Evolutionary conservation across 2,888 invertebrate genomes (phyloP).

Genomic region (Dromius quadrimaculatus): DNA sequence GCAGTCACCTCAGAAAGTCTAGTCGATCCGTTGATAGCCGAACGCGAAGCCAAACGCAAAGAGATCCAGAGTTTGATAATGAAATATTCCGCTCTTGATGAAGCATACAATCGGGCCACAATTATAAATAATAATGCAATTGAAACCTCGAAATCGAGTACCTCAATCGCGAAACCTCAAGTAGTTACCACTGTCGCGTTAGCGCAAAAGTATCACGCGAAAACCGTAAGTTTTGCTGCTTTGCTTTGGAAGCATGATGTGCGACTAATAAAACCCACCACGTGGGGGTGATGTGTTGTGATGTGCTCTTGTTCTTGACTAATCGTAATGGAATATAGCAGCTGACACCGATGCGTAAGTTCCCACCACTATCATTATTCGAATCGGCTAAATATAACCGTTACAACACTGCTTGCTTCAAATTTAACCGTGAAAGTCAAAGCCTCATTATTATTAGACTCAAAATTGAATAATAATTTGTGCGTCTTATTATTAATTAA

Average conservation of each 20-base stretch:
- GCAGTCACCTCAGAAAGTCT: constrained; percentile 67
- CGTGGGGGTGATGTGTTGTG: constrained; percentile 54
- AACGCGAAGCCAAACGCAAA: constrained; percentile 84
- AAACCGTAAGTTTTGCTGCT: constrained; percentile 64
- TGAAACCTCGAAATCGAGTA: constrained; percentile 63
- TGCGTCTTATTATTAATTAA: no score
- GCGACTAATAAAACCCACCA: constrained; percentile 30
- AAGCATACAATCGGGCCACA: constrained; percentile 70
- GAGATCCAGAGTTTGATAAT: constrained; percentile 85
- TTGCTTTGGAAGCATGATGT: constrained; percentile 34
- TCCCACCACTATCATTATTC: constrained; percentile 38
- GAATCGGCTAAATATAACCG: constrained; percentile 45
- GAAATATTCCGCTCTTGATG: constrained; percentile 85
- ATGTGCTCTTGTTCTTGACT: constrained; percentile 56
- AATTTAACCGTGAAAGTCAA: constrained; percentile 47
- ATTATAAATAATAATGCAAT: constrained; percentile 45
- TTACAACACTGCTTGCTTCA: constrained; percentile 46
- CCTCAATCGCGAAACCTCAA: constrained; percentile 33
- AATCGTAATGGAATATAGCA: constrained; percentile 31
- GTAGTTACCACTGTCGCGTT: constrained; percentile 60
- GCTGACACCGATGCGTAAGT: constrained; percentile 39
- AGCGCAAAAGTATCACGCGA: constrained; percentile 63
- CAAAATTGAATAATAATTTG: no score
- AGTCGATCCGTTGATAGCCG: constrained; percentile 72
- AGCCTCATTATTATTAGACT: constrained; percentile 18